Evolutionary conservation across 1,140 invertebrate species (phyloP), one percentile per base, ranked within the genome.

Genomic region (Drosophila gunungcola): DNA sequence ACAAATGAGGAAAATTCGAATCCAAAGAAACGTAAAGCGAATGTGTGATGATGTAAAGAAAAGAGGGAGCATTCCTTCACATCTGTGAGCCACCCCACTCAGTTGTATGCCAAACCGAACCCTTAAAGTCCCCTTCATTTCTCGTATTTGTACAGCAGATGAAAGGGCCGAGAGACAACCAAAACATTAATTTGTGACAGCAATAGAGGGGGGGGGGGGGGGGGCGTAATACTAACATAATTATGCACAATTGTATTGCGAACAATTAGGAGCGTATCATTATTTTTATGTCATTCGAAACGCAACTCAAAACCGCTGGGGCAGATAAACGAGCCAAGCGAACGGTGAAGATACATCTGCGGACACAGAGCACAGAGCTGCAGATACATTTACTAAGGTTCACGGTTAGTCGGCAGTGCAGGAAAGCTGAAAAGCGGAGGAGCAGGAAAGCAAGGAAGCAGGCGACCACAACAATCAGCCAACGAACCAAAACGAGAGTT

Each of bases 401-500:
- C 25, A 32, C 48, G 34, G 16, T 38, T 36, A 9, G 32, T 38
- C 51, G 34, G 25, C 38, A 34, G 32, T 62, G 43, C 32, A 42
- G 39, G 9, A 39, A 36, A 25, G 11, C 34, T 11, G n/a, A 48
- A 12, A 13, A 41, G 12, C 10, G 34, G 16, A 34, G 10, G 4
- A 21, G 34, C 10, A 55, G 36, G 12, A 49, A 57, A 41, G 32
- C 51, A 38, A 42, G 9, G 34, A 51, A 48, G 25, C 36, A 52
- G 46, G 39, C 43, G 45, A 65, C 48, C 58, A 53, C 69, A 63
- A 55, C 72, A 74, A 63, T 63, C 69, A 74, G 57, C 56, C 72
- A 73, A 51, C 56, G 46, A 74, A 52, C 70, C 72, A 67, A 82
- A 86, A 67, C 65, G 63, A 86, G 74, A 73, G 78, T 88, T 82